Evolutionary conservation across 2,888 invertebrate genomes (phyloP), one percentile per base, ranked within the genome.

Genomic region (Pomacea canaliculata): DNA sequence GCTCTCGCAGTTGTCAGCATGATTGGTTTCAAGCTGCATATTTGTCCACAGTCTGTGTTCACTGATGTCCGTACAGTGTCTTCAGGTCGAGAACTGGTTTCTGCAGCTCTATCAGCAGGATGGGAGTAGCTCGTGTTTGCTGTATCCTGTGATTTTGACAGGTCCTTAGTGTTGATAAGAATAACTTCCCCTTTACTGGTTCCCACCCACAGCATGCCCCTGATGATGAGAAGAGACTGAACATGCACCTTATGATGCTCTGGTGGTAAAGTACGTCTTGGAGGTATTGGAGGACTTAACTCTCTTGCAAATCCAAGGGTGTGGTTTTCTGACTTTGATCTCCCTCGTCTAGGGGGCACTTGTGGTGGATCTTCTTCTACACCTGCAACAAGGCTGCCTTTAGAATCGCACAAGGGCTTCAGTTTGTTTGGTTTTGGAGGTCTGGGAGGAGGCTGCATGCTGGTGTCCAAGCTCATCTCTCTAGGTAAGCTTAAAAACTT

Each of bases 161-260:
- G 37, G 49, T 8, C 27, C 13, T 79, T 77, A n/a, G 82, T 75
- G 60, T 80, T 80, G 51, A 85, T 79, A 60, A 84, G 78, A 37
- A 85, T 56, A 59, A 87, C 84, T 70, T 85, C 85, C 7, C 87
- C 87, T 75, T 71, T 77, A 73, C 80, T 83, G 48, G 84, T 83
- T 1, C 85, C 86, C 7, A 85, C 80, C 88, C 88, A 86, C 68
- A 89, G 70, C 3, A 85, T 81, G 70, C 84, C 83, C 19, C 80
- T 76, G 9, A 85, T 84, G 70, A 78, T 71, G 13, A 77, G 70
- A 7, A 85, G 70, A 3, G 84, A 83, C 60, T 79, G 80, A 7
- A 85, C 73, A n/a, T 59, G 62, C n/a, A 74, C 69, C 16, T 60
- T 60, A 5, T 74, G 69, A 62, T 68, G 69, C 18, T 74, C 69